Percentiles rank a stretch among this genome's conserved stretches.
These are phyloP conservation scores for Danio albolineatus DNA, from an alignment of 2,797 vertebrate genomes.

Conservation along the genomic window DNA sequence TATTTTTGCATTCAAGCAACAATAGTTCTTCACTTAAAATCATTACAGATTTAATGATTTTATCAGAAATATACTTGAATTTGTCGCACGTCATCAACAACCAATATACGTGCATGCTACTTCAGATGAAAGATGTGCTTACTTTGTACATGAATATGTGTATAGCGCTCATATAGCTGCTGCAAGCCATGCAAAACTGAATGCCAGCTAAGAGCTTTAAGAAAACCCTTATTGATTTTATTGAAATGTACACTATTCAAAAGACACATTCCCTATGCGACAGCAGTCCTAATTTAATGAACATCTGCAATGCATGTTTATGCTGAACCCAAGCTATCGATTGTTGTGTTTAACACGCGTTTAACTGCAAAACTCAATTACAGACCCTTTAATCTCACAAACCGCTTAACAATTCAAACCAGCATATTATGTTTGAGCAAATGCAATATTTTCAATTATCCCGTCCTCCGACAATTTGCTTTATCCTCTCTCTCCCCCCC, in stretches of 20 bases:
- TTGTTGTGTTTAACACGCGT: conserved; percentile 34
- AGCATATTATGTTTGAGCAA: not conserved
- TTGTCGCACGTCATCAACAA: not conserved
- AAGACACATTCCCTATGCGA: conserved; percentile 34
- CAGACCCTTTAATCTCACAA: not conserved
- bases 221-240: conserved; percentile 71
- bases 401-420: conserved; percentile 25
- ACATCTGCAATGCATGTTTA: conserved; percentile 30
- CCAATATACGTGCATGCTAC: not conserved
- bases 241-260: conserved; percentile 60
- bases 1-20: not conserved
- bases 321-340: conserved; percentile 27
- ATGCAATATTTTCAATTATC: conserved; percentile 37
- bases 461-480: conserved; percentile 43
- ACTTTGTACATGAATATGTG: conserved; percentile 61
- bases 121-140: conserved; percentile 61
- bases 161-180: conserved; percentile 45
- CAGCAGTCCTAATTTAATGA: not conserved
- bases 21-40: not conserved
- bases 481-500: conserved; percentile 42
- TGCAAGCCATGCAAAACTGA: conserved; percentile 72
- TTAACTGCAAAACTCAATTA: conserved; percentile 17
- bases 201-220: conserved; percentile 67
- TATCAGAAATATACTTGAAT: not conserved
- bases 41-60: not conserved